Base-by-base conservation (phyloP, 1,140 invertebrate genomes). In the Formica exsecta region DNA sequence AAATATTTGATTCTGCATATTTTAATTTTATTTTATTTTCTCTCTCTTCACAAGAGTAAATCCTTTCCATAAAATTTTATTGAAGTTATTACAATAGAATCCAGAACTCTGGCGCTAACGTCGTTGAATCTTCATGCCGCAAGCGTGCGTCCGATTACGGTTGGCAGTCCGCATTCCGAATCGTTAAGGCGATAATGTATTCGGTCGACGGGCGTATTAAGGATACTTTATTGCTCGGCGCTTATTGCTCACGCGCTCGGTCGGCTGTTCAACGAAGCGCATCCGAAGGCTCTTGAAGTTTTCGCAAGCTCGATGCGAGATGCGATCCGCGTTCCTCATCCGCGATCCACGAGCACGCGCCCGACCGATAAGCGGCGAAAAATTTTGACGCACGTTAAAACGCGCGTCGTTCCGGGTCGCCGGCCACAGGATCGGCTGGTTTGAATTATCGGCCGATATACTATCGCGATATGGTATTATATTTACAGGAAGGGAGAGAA, bases 111-210 rank as follows among this genome's bases (percentile, higher is more conserved):
- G 68, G 64, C 64, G 68, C 68, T 19, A 22, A n/a, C 29, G 62
- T 59, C n/a, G 61, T 66, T 54, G 29, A 36, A 51, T 89, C 88
- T 87, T 80, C 76, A 75, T 61, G 41, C 16, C 64, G 57, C 29
- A 66, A 79, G 87, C 86, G 87, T 89, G 86, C 86, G 71, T 29
- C 16, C 76, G 84, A 66, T 87, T 88, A 87, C 71, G 62, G 22
- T 62, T 48, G 85, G 86, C 77, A 84, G 75, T 90, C 65, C 79
- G 88, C 86, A 88, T 92, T 89, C 84, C 90, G 70, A 88, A 91
- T 90, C 87, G 86, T 87, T 90, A 84, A 87, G 57, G 81, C 87
- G 90, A 91, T 92, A 91, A 92, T 91, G 73, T 89, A 89, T 91
- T 89, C 89, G 90, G 91, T 90, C 87, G 85, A 85, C 77, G 88